Percentiles rank a stretch among this genome's conserved stretches.
These are phyloP conservation scores for Gopherus flavomarginatus DNA, from an alignment of 2,113 vertebrate species.

Conservation along the genomic window DNA sequence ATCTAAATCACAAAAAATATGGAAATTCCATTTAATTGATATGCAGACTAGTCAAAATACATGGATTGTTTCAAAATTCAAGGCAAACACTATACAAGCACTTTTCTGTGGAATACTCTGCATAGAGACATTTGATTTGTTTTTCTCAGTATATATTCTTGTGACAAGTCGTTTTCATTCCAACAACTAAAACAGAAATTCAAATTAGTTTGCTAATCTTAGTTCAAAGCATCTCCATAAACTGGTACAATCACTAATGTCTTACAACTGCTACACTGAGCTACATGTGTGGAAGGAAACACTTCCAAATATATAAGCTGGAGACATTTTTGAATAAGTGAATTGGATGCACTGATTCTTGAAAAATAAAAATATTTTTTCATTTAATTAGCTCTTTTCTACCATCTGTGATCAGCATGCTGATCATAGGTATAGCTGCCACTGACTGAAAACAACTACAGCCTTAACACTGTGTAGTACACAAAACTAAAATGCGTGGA, in stretches of 20 bases:
- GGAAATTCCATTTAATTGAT: neutral
- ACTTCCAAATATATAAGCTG: neutral
- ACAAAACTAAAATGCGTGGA: neutral
- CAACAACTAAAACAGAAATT: neutral
- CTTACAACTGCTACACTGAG: neutral
- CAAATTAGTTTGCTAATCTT: neutral
- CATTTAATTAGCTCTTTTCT: neutral
- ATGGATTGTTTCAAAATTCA: neutral
- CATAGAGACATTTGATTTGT: neutral
- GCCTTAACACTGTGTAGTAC: neutral
- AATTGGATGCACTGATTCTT: neutral
- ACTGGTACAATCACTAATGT: neutral
- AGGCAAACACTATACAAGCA: neutral
- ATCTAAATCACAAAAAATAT: neutral
- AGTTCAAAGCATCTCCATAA: neutral
- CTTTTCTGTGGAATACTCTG: neutral
- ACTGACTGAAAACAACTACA: neutral
- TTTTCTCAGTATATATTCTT: constrained; percentile 6
- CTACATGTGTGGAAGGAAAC: neutral
- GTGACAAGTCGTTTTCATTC: neutral
- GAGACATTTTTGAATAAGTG: neutral
- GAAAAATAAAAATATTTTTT: neutral
- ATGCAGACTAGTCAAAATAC: constrained; percentile 6
- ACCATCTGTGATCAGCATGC: neutral
- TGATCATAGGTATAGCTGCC: neutral